phyloP scores from a whole-genome alignment of 1,140 invertebrate species.

The Neodiprion virginianus region DNA sequence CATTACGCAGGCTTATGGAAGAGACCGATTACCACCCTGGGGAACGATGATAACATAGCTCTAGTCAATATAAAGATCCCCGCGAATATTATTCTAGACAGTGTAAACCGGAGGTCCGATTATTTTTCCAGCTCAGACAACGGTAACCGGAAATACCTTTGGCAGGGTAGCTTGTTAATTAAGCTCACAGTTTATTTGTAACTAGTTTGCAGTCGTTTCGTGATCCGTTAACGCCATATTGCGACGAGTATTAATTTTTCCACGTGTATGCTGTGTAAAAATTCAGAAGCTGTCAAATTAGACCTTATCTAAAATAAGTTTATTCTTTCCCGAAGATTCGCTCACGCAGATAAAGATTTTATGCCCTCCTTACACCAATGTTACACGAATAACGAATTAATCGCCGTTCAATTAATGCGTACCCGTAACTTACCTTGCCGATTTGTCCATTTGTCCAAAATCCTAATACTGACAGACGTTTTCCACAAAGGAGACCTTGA shows the following conservation, averaged over 20 bases:
- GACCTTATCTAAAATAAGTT: background rate
- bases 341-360: no score
- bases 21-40: slow-evolving; percentile 41
- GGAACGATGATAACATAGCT: slow-evolving; percentile 55
- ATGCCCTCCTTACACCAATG: no score
- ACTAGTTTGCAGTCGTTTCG: background rate
- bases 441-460: no score
- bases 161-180: slow-evolving; percentile 51
- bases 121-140: background rate
- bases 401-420: no score
- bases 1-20: slow-evolving; percentile 59
- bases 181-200: slow-evolving; percentile 60
- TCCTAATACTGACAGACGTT: no score
- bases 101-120: background rate
- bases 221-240: background rate
- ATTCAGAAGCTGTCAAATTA: background rate
- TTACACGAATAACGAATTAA: no score
- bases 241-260: background rate
- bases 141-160: slow-evolving; percentile 43
- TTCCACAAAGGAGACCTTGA: no score
- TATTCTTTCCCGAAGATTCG: background rate
- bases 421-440: no score
- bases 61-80: slow-evolving; percentile 60
- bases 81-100: background rate
- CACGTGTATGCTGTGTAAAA: background rate